A percentile compares a stretch with the other conserved stretches of the same genome.
Evolutionary conservation across 2,888 invertebrate genomes (phyloP).

Genomic region (Polyommatus iphigenia): DNA sequence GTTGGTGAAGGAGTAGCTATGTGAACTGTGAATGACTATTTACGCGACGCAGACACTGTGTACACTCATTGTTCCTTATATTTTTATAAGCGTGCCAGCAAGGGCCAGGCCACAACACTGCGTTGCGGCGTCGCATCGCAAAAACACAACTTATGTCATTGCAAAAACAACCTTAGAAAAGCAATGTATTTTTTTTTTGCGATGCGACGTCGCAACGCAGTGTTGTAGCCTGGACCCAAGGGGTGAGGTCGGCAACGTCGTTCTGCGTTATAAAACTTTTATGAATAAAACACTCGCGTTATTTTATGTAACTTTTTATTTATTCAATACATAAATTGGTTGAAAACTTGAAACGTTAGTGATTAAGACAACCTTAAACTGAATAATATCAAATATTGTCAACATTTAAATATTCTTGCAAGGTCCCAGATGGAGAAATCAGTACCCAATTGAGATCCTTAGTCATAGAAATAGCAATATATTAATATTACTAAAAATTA

Average conservation of each 20-base stretch:
- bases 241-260: not conserved
- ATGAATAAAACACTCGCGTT: constrained; percentile 19
- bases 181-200: too few species aligned
- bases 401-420: not conserved
- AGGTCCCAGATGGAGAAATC: not conserved
- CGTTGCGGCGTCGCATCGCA: too few species aligned
- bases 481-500: constrained; percentile 5
- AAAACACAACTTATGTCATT: too few species aligned
- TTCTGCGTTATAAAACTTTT: not conserved
- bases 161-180: too few species aligned
- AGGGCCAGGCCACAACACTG: too few species aligned
- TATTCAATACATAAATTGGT: not conserved
- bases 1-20: too few species aligned
- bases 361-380: constrained; percentile 1
- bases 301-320: constrained; percentile 29
- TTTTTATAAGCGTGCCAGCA: not conserved
- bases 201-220: too few species aligned
- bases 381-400: not conserved
- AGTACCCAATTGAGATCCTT: not conserved
- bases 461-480: constrained; percentile 9
- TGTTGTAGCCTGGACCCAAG: too few species aligned
- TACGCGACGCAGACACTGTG: too few species aligned
- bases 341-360: not conserved
- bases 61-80: too few species aligned
- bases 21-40: too few species aligned